phyloP scores from a whole-genome alignment of 2,888 invertebrate species.

The Sphaerophoria rueppellii region DNA sequence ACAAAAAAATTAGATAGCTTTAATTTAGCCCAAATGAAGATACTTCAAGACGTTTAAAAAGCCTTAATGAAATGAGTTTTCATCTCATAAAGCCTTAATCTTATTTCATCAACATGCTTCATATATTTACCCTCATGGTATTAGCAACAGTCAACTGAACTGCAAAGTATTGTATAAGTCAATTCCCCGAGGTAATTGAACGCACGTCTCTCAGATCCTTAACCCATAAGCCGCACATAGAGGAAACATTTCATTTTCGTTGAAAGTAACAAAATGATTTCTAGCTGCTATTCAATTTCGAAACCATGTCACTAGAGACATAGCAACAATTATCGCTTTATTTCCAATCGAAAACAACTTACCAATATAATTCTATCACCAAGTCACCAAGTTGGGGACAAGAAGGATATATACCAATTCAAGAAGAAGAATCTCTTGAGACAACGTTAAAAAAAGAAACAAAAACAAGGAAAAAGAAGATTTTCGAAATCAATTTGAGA shows the following conservation, averaged over 20 bases:
- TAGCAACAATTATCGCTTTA: slow-evolving; percentile 71
- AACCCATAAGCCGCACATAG: background rate
- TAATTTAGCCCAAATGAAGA: background rate
- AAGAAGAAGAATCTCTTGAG: slow-evolving; percentile 51
- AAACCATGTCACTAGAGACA: slow-evolving; percentile 47
- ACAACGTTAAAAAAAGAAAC: slow-evolving; percentile 11
- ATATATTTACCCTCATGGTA: background rate
- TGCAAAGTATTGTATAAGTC: slow-evolving; percentile 53
- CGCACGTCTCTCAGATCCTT: slow-evolving; percentile 17
- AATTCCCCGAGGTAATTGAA: slow-evolving; percentile 65
- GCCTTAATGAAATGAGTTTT: slow-evolving; percentile 45
- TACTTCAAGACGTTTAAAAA: slow-evolving; percentile 17
- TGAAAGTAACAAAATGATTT: slow-evolving; percentile 49
- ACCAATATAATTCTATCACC: slow-evolving; percentile 49
- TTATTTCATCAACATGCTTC: slow-evolving; percentile 14
- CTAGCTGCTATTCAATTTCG: slow-evolving; percentile 7
- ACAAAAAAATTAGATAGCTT: background rate
- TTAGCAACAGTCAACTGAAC: slow-evolving; percentile 62
- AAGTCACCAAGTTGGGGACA: slow-evolving; percentile 7
- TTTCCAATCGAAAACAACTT: slow-evolving; percentile 52
- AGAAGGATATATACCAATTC: slow-evolving; percentile 20
- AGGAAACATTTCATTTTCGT: background rate
- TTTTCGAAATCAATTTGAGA: slow-evolving; percentile 71
- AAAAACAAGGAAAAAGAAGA: slow-evolving; percentile 49
- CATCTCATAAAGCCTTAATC: slow-evolving; percentile 43